A percentile compares a stretch with the other conserved stretches of the same genome.
Evolutionary conservation across 2,797 vertebrate species (phyloP).

Genomic region (Prunella strophiata): DNA sequence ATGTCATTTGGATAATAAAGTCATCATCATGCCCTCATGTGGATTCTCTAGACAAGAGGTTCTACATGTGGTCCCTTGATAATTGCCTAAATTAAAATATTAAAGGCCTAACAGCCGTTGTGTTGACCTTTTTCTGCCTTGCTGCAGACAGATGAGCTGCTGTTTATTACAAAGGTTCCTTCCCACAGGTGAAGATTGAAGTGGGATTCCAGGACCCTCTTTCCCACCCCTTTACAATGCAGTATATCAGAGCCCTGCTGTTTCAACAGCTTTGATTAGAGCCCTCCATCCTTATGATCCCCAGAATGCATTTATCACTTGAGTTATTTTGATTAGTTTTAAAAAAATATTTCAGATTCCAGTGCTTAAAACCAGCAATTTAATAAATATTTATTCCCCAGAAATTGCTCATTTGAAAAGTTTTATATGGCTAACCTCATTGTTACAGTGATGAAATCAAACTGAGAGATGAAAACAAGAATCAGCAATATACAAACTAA

Average conservation of each 20-base stretch:
- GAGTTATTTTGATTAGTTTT: conserved; percentile 73
- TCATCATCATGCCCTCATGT: conserved; percentile 78
- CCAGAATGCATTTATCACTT: conserved; percentile 45
- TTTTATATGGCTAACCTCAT: conserved; percentile 77
- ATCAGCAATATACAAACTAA: conserved; percentile 71
- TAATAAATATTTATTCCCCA: conserved; percentile 75
- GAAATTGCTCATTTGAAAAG: conserved; percentile 77
- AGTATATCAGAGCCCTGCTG: conserved; percentile 59
- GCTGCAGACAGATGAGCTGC: conserved; percentile 79
- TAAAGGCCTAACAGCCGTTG: conserved; percentile 80
- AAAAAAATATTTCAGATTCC: conserved; percentile 72
- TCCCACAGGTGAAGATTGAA: conserved; percentile 77
- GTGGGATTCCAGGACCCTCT: conserved; percentile 62
- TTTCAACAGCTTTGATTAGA: conserved; percentile 68
- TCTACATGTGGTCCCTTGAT: conserved; percentile 80
- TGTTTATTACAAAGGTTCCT: conserved; percentile 76
- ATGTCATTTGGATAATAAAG: conserved; percentile 80
- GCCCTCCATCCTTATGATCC: conserved; percentile 57
- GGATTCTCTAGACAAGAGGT: conserved; percentile 80
- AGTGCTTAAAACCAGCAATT: conserved; percentile 63
- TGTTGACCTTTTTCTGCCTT: conserved; percentile 80
- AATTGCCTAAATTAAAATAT: conserved; percentile 85
- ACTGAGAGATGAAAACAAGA: conserved; percentile 78
- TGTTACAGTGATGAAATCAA: conserved; percentile 72
- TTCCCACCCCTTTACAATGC: conserved; percentile 31